These are phyloP conservation scores for Drosophila lacteicornis DNA, from an alignment of 1,140 invertebrate species.

Conservation along the genomic window DNA sequence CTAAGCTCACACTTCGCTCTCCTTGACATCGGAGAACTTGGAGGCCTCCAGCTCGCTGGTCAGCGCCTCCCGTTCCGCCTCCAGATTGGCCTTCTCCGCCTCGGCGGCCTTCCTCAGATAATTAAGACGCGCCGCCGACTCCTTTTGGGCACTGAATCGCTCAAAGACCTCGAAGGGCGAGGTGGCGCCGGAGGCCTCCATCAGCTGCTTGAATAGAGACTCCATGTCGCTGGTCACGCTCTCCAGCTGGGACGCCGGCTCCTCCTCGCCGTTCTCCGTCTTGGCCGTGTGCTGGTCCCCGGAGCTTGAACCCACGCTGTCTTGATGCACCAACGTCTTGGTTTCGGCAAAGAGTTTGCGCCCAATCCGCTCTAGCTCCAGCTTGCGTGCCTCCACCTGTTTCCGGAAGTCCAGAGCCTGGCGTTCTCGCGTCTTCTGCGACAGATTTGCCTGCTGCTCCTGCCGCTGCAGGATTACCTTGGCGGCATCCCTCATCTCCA, in stretches of 20 bases:
- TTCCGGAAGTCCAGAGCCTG: slow-evolving; percentile 88
- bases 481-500: slow-evolving; percentile 88
- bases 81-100: slow-evolving; percentile 89
- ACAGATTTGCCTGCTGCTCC: slow-evolving; percentile 88
- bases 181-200: slow-evolving; percentile 91
- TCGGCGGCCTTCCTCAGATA: slow-evolving; percentile 90
- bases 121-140: slow-evolving; percentile 88
- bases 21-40: slow-evolving; percentile 92
- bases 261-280: slow-evolving; percentile 85
- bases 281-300: slow-evolving; percentile 85
- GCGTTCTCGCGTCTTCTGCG: slow-evolving; percentile 87
- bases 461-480: slow-evolving; percentile 88
- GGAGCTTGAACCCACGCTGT: slow-evolving; percentile 85
- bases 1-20: slow-evolving; percentile 90
- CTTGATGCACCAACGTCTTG: slow-evolving; percentile 85
- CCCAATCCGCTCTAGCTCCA: slow-evolving; percentile 90
- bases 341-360: slow-evolving; percentile 88
- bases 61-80: slow-evolving; percentile 89
- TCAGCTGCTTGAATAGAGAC: slow-evolving; percentile 89
- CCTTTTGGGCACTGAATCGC: slow-evolving; percentile 89
- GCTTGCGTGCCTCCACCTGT: slow-evolving; percentile 88
- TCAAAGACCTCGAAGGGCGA: slow-evolving; percentile 90
- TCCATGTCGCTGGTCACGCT: slow-evolving; percentile 86
- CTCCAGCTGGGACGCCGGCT: slow-evolving; percentile 77
- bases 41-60: slow-evolving; percentile 89